Evolutionary conservation across 2,113 vertebrate species (phyloP).

Genomic region (Podarcis cretensis): DNA sequence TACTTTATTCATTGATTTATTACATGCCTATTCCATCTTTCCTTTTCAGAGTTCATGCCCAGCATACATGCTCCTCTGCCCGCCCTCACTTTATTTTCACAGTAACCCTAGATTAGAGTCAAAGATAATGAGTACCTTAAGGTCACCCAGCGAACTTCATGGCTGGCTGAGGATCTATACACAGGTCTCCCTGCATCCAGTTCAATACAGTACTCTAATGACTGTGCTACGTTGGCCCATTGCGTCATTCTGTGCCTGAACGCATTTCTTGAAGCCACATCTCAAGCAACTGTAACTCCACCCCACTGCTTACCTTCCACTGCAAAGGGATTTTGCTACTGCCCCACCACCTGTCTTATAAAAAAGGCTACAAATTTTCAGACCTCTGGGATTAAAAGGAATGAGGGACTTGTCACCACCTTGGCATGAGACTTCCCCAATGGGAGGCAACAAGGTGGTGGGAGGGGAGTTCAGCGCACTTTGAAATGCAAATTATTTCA

Average conservation of each 20-base stretch:
- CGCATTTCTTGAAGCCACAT: conserved; percentile 30
- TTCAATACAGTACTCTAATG: too few species aligned
- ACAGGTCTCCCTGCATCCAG: too few species aligned
- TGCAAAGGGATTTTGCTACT: conserved; percentile 54
- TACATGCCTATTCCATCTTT: too few species aligned
- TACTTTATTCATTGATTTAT: too few species aligned
- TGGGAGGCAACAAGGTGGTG: conserved; percentile 25
- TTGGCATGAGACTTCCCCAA: conserved; percentile 71
- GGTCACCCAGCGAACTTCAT: conserved; percentile 1
- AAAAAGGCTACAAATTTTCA: conserved; percentile 51
- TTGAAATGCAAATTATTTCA: conserved; percentile 73
- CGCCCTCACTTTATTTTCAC: neutral
- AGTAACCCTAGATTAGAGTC: too few species aligned
- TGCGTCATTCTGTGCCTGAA: conserved; percentile 37
- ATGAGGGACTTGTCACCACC: conserved; percentile 61
- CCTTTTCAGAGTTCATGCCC: too few species aligned
- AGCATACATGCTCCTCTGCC: too few species aligned
- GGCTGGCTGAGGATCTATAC: too few species aligned
- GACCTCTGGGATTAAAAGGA: conserved; percentile 40
- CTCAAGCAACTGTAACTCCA: conserved; percentile 36
- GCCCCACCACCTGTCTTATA: conserved; percentile 26
- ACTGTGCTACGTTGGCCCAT: neutral
- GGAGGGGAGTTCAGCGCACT: conserved; percentile 51
- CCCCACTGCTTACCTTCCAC: conserved; percentile 47
- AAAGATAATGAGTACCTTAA: neutral